phyloP scores from a whole-genome alignment of 2,113 vertebrate genomes.

The Peromyscus maniculatus region DNA sequence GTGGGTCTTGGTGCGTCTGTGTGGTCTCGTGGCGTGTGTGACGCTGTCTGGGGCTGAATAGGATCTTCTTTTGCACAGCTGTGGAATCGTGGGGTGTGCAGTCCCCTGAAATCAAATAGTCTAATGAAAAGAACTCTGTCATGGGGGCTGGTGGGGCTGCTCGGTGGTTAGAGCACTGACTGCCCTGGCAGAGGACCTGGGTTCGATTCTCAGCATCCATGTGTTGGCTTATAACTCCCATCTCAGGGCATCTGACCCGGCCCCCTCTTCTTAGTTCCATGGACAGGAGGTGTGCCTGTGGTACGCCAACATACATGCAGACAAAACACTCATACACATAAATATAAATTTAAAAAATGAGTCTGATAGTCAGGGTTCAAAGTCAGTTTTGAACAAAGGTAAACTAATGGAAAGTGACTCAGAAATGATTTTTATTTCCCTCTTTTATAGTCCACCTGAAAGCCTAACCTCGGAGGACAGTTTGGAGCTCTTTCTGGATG shows the following conservation, averaged over 20 bases:
- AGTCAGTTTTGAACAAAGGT: slow-evolving; percentile 25
- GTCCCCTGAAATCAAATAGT: neutral
- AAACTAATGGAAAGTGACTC: slow-evolving; percentile 5
- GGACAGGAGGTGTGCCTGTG: neutral
- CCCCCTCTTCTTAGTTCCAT: neutral
- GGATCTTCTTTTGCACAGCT: neutral
- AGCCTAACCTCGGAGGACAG: slow-evolving; percentile 74
- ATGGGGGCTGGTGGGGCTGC: neutral
- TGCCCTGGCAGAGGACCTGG: neutral
- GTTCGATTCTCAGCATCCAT: neutral
- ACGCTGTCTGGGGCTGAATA: neutral
- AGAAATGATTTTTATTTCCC: slow-evolving; percentile 29
- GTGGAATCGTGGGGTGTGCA: neutral
- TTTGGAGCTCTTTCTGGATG: slow-evolving; percentile 71
- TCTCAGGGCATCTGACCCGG: neutral
- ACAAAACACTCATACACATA: neutral
- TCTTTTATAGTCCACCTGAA: slow-evolving; percentile 29
- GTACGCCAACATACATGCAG: neutral
- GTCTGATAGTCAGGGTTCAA: neutral
- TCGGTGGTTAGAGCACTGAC: neutral
- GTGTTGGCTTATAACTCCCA: neutral
- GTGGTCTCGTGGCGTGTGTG: neutral
- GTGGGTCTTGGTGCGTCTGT: neutral
- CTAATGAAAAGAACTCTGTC: neutral
- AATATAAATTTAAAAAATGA: neutral